These are phyloP conservation scores for Mellilla xanthometata DNA, from an alignment of 2,888 invertebrate species.

Conservation along the genomic window DNA sequence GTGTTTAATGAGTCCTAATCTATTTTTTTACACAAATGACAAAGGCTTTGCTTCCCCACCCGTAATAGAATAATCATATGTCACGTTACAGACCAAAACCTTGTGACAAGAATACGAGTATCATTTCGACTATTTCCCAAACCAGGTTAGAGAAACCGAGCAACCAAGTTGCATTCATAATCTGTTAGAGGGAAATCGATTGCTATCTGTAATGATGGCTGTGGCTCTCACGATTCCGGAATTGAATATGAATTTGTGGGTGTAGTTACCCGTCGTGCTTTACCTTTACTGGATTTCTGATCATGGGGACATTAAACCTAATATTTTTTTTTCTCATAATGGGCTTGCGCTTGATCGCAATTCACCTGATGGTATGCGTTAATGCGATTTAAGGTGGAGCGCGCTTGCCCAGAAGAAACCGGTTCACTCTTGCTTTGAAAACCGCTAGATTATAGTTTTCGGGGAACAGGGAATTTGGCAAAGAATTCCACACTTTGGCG, in stretches of 20 bases:
- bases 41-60: neutral
- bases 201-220: neutral
- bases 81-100: too few relatives aligned
- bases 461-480: too few relatives aligned
- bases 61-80: neutral
- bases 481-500: too few relatives aligned
- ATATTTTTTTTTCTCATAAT: too few relatives aligned
- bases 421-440: too few relatives aligned
- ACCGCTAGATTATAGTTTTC: too few relatives aligned
- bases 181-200: conserved; percentile 13
- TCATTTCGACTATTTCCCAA: neutral
- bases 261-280: neutral
- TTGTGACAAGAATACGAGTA: neutral
- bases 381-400: too few relatives aligned
- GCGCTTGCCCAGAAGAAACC: too few relatives aligned
- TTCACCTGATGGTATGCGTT: too few relatives aligned
- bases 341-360: too few relatives aligned
- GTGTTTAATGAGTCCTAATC: too few relatives aligned
- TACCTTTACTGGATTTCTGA: neutral
- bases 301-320: too few relatives aligned
- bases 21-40: neutral
- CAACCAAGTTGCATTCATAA: conserved; percentile 4
- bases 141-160: conserved; percentile 13
- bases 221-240: conserved; percentile 2
- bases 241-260: conserved; percentile 1